These are phyloP conservation scores for Agonum fuliginosum DNA, from an alignment of 2,888 invertebrate species.

Conservation along the genomic window DNA sequence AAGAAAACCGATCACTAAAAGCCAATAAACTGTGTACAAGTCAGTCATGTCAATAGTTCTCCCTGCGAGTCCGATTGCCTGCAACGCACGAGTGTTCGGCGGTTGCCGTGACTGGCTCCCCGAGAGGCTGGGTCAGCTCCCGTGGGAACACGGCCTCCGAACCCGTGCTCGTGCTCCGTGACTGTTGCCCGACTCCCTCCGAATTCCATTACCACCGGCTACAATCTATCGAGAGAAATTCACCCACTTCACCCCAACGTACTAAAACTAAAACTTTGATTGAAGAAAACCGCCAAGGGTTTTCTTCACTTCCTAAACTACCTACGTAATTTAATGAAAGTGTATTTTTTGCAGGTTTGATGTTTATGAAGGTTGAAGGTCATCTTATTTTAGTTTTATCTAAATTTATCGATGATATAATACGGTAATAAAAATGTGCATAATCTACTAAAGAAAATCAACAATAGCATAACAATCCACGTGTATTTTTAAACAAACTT, in stretches of 20 bases:
- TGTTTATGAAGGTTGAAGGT: background rate
- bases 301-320: background rate
- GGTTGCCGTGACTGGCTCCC: slow-evolving; percentile 62
- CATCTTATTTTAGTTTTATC: background rate
- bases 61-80: slow-evolving; percentile 10
- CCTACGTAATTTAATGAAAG: background rate
- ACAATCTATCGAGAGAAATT: slow-evolving; percentile 65
- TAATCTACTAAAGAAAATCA: background rate
- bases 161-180: slow-evolving; percentile 64
- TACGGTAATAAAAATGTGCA: background rate
- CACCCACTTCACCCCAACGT: slow-evolving; percentile 49
- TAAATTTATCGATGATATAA: background rate
- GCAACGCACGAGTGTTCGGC: slow-evolving; percentile 39
- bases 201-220: slow-evolving; percentile 70
- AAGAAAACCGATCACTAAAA: background rate
- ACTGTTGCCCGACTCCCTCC: slow-evolving; percentile 68
- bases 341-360: background rate
- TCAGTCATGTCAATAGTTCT: background rate
- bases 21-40: slow-evolving; percentile 14
- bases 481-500: too few relatives aligned
- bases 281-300: slow-evolving; percentile 52
- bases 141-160: slow-evolving; percentile 64
- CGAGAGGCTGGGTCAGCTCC: slow-evolving; percentile 69
- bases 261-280: slow-evolving; percentile 58
- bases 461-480: background rate